phyloP scores from a whole-genome alignment of 2,888 invertebrate species.

The Sicus ferrugineus region DNA sequence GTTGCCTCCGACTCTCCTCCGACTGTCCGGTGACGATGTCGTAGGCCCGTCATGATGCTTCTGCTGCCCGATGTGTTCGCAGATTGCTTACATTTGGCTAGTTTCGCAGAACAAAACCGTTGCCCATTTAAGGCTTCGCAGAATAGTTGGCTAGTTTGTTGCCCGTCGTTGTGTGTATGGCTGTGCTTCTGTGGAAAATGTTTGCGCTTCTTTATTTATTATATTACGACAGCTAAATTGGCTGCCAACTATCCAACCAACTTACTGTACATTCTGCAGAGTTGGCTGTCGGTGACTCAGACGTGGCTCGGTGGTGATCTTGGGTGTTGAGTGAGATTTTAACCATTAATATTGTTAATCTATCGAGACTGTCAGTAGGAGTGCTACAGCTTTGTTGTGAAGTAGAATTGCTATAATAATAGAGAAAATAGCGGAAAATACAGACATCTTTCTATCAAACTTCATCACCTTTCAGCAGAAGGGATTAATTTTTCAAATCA shows the following conservation, averaged over 20 bases:
- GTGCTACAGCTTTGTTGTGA: too few relatives aligned
- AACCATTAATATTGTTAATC: too few relatives aligned
- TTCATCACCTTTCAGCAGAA: too few relatives aligned
- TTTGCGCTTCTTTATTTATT: not conserved
- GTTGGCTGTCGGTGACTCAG: not conserved
- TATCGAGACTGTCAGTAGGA: too few relatives aligned
- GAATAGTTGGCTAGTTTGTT: constrained; percentile 17
- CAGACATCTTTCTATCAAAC: too few relatives aligned
- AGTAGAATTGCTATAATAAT: too few relatives aligned
- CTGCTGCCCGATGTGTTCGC: not conserved
- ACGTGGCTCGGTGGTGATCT: too few relatives aligned
- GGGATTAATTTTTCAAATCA: too few relatives aligned
- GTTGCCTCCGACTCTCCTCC: not conserved
- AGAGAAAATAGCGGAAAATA: too few relatives aligned
- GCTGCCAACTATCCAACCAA: too few relatives aligned
- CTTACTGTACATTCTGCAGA: not conserved
- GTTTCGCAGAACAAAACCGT: constrained; percentile 28
- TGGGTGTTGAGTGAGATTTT: too few relatives aligned
- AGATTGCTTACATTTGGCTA: constrained; percentile 15
- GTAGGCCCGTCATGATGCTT: not conserved
- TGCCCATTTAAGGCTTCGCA: constrained; percentile 27
- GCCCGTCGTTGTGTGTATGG: not conserved
- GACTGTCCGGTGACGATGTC: not conserved
- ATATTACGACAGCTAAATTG: too few relatives aligned
- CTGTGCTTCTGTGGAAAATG: not conserved